phyloP scores from a whole-genome alignment of 2,888 invertebrate species.

The Caradrina kadenii region DNA sequence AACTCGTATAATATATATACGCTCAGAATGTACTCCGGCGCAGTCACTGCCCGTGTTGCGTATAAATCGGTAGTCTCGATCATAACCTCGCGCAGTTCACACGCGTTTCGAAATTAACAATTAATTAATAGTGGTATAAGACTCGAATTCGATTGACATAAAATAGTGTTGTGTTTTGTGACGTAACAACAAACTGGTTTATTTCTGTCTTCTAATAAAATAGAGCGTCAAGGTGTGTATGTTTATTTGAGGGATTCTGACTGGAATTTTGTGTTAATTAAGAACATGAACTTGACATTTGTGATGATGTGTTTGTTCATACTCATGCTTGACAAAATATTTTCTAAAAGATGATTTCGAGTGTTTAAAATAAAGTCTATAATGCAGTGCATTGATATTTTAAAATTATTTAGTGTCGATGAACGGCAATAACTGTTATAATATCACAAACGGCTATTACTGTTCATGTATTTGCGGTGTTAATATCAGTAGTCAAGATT shows the following conservation, averaged over 20 bases:
- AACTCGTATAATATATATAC: slow-evolving; percentile 66
- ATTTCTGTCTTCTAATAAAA: slow-evolving; percentile 35
- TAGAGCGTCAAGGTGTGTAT: slow-evolving; percentile 58
- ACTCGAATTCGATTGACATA: slow-evolving; percentile 37
- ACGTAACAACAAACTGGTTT: slow-evolving; percentile 42
- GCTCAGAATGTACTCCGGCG: slow-evolving; percentile 61
- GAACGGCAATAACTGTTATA: slow-evolving; percentile 19
- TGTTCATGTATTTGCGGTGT: not conserved
- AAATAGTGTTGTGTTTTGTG: slow-evolving; percentile 54
- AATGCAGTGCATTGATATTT: not conserved
- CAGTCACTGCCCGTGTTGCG: slow-evolving; percentile 76
- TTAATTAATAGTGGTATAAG: slow-evolving; percentile 56
- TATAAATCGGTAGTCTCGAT: slow-evolving; percentile 68
- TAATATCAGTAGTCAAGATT: not conserved
- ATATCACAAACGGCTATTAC: not conserved
- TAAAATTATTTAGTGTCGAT: slow-evolving; percentile 2
- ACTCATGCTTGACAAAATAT: slow-evolving; percentile 1
- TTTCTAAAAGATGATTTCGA: not conserved
- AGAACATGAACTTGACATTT: not conserved
- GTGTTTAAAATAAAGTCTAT: not conserved
- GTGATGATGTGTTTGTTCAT: slow-evolving; percentile 2
- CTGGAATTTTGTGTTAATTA: not conserved
- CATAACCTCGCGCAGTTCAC: slow-evolving; percentile 54
- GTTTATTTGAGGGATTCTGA: not conserved
- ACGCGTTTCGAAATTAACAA: slow-evolving; percentile 59